Base-by-base conservation (phyloP, 1,140 invertebrate genomes). In the Papilio aristodemus region DNA sequence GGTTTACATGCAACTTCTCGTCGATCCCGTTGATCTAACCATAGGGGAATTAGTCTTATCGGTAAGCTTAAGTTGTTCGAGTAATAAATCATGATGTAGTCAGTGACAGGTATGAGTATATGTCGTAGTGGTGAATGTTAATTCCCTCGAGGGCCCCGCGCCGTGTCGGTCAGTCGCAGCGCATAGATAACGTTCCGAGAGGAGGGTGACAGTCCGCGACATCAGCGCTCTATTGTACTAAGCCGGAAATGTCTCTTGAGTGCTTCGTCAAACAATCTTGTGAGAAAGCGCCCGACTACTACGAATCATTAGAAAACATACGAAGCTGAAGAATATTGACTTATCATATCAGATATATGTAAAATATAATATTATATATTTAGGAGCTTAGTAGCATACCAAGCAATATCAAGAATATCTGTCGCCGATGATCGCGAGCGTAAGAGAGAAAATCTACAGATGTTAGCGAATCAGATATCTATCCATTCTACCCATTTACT, bases 51-150 rank as follows among this genome's bases (percentile, higher is more conserved):
- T 54, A 25, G 46, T 9, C 11, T 54, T 54, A 54, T 54, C 76
- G 79, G 79, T 78, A 80, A 76, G 73, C 54, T 63, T 32, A 39
- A 57, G 62, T 57, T 64, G 72, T 71, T 62, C 57, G 59, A 17
- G 66, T 68, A 70, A 83, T 86, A 85, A 86, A 87, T 86, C 79
- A 80, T 73, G 76, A 74, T 72, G 74, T 83, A 80, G 69, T 71
- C 75, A 74, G 71, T 67, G 74, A 80, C 76, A 73, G 84, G 77
- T 83, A 79, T 84, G 83, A 81, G 75, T 73, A 72, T 71, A 76
- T 82, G 81, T 86, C 79, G 78, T 81, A 76, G 74, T 80, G 77
- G 80, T 81, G 75, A 77, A 66, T 80, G 85, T 81, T 86, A 86
- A 85, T 81, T 82, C 75, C 71, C 27, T 67, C 37, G 37, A 41